Percentiles rank a stretch among this genome's conserved stretches.
phyloP scores from a whole-genome alignment of 2,113 vertebrate species.

The Xiphophorus maculatus region DNA sequence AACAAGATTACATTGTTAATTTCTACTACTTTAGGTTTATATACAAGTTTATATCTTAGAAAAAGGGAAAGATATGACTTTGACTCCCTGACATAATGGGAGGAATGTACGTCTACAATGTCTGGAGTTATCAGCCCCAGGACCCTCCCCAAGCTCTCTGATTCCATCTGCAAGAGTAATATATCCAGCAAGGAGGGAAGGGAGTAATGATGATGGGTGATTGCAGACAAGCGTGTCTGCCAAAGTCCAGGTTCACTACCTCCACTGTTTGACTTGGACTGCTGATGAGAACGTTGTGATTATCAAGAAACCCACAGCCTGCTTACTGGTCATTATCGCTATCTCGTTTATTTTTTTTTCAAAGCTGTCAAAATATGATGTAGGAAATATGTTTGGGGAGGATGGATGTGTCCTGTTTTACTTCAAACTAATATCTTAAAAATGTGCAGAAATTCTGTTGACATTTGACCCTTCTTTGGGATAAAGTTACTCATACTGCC shows the following conservation, averaged over 20 bases:
- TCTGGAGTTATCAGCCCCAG: slow-evolving; percentile 71
- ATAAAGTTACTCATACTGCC: not conserved
- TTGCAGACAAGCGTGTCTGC: slow-evolving; percentile 49
- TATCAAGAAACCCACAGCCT: slow-evolving; percentile 28
- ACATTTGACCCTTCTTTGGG: not conserved
- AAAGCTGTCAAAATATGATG: slow-evolving; percentile 45
- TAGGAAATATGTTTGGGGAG: slow-evolving; percentile 39
- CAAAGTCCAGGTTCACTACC: slow-evolving; percentile 48
- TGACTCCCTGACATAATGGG: slow-evolving; percentile 64
- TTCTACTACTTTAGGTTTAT: slow-evolving; percentile 1
- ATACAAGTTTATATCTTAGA: slow-evolving; percentile 17
- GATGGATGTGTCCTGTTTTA: slow-evolving; percentile 26
- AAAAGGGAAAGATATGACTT: slow-evolving; percentile 48
- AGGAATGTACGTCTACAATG: slow-evolving; percentile 59
- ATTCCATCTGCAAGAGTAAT: slow-evolving; percentile 45
- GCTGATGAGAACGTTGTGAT: slow-evolving; percentile 37
- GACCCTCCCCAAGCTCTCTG: slow-evolving; percentile 48
- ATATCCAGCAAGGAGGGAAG: slow-evolving; percentile 59
- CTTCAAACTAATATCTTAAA: slow-evolving; percentile 13
- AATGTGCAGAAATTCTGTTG: slow-evolving; percentile 8
- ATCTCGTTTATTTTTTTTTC: slow-evolving; percentile 16
- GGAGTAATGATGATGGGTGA: slow-evolving; percentile 48
- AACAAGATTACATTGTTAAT: not conserved
- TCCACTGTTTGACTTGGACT: slow-evolving; percentile 69
- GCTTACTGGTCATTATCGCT: slow-evolving; percentile 37